These are phyloP conservation scores for Drosophila murphyi DNA, from an alignment of 1,140 invertebrate species.

Conservation along the genomic window DNA sequence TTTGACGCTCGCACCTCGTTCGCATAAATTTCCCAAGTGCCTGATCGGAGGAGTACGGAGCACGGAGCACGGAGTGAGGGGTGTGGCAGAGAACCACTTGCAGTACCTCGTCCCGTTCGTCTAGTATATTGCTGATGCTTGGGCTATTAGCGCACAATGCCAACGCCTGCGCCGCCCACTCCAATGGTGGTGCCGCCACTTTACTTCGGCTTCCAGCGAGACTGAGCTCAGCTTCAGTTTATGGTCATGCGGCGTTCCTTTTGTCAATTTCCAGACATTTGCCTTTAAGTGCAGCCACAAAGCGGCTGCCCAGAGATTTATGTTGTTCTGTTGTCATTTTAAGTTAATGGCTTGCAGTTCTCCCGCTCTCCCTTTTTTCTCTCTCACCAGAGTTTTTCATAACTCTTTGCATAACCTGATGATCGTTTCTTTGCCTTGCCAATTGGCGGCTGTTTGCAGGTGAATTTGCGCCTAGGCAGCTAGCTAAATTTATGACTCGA, in stretches of 20 bases:
- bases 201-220: slow-evolving; percentile 13
- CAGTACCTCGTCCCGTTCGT: slow-evolving; percentile 14
- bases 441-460: slow-evolving; percentile 57
- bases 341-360: slow-evolving; percentile 73
- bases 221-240: slow-evolving; percentile 18
- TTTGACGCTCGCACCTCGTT: slow-evolving; percentile 69
- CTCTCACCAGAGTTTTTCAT: slow-evolving; percentile 25
- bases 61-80: not conserved
- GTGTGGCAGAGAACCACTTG: not conserved
- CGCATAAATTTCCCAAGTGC: slow-evolving; percentile 52
- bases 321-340: slow-evolving; percentile 74
- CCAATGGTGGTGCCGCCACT: slow-evolving; percentile 26
- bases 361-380: slow-evolving; percentile 15
- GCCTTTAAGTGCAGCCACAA: slow-evolving; percentile 55
- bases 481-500: slow-evolving; percentile 58
- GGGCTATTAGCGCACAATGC: slow-evolving; percentile 65
- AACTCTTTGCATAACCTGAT: slow-evolving; percentile 49
- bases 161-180: slow-evolving; percentile 44
- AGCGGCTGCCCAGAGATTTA: slow-evolving; percentile 66
- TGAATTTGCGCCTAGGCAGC: slow-evolving; percentile 54
- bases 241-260: slow-evolving; percentile 49
- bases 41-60: not conserved
- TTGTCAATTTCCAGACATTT: slow-evolving; percentile 76
- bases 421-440: slow-evolving; percentile 31
- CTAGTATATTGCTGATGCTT: slow-evolving; percentile 32